Evolutionary conservation across 2,113 vertebrate genomes (phyloP).

Genomic region (Ptilorrhoa leucosticta): DNA sequence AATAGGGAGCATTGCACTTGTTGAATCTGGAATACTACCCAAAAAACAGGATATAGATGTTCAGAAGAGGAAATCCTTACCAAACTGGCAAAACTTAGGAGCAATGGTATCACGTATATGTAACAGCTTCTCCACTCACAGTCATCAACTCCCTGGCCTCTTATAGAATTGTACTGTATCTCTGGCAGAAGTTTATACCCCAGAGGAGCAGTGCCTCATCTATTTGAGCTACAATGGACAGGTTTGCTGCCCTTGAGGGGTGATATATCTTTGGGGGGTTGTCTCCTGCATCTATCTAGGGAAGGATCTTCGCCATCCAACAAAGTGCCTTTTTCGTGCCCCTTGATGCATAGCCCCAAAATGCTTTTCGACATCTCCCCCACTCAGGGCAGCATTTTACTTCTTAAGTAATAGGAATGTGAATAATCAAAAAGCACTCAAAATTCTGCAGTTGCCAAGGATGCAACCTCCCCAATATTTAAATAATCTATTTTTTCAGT

Average conservation of each 20-base stretch:
- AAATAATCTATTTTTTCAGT: neutral
- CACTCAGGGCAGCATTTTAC: neutral
- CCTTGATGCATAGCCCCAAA: neutral
- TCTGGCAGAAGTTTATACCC: neutral
- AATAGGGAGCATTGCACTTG: neutral
- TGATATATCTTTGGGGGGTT: neutral
- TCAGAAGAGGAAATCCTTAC: neutral
- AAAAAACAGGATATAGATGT: neutral
- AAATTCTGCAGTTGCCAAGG: neutral
- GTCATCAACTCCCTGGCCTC: neutral
- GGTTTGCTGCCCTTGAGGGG: neutral
- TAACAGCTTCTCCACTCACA: neutral
- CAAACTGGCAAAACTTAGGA: neutral
- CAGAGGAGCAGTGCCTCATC: neutral
- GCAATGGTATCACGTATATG: neutral
- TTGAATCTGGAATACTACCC: neutral
- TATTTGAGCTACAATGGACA: neutral
- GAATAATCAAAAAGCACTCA: neutral
- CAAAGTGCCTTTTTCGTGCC: neutral
- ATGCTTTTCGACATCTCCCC: neutral
- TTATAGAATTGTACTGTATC: neutral
- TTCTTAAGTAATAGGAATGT: neutral
- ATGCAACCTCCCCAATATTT: rapidly evolving
- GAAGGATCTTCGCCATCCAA: neutral
- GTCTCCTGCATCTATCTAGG: neutral